Conservation (phyloP, 2,797 vertebrate genomes). For the Margarornis squamiger region DNA sequence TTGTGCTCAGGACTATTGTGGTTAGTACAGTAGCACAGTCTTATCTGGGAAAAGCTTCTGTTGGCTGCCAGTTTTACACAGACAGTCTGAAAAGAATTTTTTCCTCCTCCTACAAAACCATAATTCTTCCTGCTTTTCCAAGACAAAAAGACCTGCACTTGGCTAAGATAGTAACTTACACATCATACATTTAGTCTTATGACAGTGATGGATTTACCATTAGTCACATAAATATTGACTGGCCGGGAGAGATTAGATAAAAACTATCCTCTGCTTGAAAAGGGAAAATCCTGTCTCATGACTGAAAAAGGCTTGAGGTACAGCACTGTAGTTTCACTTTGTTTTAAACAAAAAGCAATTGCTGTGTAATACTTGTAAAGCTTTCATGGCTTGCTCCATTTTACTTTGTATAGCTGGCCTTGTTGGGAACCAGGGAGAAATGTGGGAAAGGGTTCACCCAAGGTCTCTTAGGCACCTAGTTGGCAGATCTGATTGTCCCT, state of each 20-base stretch:
- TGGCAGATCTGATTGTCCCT: background rate
- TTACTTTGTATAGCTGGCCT: background rate
- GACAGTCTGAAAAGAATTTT: background rate
- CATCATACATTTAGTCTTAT: background rate
- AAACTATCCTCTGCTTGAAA: background rate
- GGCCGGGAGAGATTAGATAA: background rate
- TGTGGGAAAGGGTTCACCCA: background rate
- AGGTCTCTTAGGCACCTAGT: background rate
- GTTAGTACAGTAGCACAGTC: background rate
- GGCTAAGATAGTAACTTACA: background rate
- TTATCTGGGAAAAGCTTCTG: background rate
- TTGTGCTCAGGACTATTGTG: background rate
- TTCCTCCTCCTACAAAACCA: background rate
- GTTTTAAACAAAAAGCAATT: background rate
- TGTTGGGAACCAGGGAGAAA: background rate
- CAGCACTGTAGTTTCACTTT: background rate
- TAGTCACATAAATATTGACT: background rate
- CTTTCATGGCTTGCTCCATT: background rate
- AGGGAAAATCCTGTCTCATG: background rate
- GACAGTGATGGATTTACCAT: background rate
- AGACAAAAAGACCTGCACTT: background rate
- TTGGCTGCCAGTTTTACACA: background rate
- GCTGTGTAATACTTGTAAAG: background rate
- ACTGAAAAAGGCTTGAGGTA: background rate
- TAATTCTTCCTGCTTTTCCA: background rate